phyloP scores from a whole-genome alignment of 2,888 invertebrate genomes.

The Urechis unicinctus region DNA sequence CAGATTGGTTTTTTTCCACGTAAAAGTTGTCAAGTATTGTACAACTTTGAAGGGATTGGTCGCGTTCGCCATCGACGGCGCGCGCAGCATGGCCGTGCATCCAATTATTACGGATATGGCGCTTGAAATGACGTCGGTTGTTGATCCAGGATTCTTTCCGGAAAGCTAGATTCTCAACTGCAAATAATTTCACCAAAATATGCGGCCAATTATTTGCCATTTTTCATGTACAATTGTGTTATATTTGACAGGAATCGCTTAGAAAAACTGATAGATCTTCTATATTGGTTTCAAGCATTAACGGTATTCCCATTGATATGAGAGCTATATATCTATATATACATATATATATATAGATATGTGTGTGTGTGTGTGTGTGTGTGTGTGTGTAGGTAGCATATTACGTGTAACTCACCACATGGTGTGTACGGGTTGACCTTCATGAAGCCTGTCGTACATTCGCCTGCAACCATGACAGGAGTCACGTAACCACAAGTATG shows the following conservation, averaged over 20 bases:
- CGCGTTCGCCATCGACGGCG: conserved; percentile 54
- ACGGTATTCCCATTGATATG: no score
- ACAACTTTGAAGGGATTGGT: conserved; percentile 49
- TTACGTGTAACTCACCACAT: conserved; percentile 52
- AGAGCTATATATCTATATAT: no score
- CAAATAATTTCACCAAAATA: no score
- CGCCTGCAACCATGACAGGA: conserved; percentile 31
- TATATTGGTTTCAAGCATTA: no score
- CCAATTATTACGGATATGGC: conserved; percentile 45
- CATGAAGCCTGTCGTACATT: conserved; percentile 53
- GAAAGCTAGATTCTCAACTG: conserved; percentile 55
- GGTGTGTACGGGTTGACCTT: conserved; percentile 53
- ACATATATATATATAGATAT: no score
- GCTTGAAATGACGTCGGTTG: conserved; percentile 50
- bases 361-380: no score
- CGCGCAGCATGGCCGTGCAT: conserved; percentile 48
- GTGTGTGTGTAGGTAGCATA: no score
- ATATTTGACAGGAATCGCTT: no score
- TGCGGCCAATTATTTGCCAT: no score
- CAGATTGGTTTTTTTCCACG: conserved; percentile 55
- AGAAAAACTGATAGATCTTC: no score
- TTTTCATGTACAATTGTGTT: no score
- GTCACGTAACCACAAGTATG: not conserved
- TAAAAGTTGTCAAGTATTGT: conserved; percentile 55
- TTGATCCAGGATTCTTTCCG: conserved; percentile 55